A percentile compares a stretch with the other conserved stretches of the same genome.
phyloP scores from a whole-genome alignment of 2,113 vertebrate species.

The Ranitomeya variabilis region DNA sequence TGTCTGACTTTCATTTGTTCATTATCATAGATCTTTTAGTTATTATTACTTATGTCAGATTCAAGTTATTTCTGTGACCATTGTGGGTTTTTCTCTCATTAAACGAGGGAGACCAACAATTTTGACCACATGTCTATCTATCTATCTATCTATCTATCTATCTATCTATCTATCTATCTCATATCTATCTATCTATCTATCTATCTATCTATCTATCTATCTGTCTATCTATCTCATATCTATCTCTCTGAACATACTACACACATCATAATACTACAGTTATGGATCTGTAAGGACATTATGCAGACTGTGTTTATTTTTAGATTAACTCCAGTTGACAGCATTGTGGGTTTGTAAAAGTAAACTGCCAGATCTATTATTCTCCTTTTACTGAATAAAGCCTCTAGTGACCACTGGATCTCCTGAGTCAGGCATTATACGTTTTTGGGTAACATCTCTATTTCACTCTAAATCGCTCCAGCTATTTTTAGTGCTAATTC shows the following conservation, averaged over 20 bases:
- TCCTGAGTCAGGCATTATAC: neutral
- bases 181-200: no score
- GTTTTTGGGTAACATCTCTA: neutral
- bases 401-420: conserved; percentile 6
- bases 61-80: no score
- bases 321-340: neutral
- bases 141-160: no score
- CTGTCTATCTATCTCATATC: no score
- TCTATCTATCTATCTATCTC: no score
- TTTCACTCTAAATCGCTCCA: conserved; percentile 22
- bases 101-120: no score
- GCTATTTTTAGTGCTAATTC: neutral
- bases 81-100: no score
- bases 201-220: no score
- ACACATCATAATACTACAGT: neutral
- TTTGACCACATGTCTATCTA: no score
- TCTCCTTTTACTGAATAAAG: neutral
- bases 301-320: neutral
- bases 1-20: no score
- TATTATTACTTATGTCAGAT: no score
- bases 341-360: conserved; percentile 6
- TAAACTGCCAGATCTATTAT: conserved; percentile 21
- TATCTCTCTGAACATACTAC: neutral
- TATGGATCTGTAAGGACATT: neutral
- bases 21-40: no score